phyloP scores from a whole-genome alignment of 2,797 vertebrate species.

The Lycodopsis pacificus region DNA sequence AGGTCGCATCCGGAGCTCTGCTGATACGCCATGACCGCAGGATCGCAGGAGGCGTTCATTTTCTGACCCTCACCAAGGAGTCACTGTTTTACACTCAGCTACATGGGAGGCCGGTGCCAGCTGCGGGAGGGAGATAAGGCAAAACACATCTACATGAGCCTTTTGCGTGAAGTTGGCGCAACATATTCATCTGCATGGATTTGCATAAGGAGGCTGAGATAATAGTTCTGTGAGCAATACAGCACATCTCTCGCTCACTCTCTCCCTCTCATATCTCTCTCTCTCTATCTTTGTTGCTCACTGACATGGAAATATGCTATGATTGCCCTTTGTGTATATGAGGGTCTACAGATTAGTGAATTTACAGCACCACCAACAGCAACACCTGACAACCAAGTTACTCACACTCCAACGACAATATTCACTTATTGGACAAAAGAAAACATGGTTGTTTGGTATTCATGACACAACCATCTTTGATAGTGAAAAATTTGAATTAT shows the following conservation, averaged over 20 bases:
- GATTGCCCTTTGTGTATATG: neutral
- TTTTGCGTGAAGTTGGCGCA: conserved; percentile 10
- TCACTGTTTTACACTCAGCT: conserved; percentile 44
- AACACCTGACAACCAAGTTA: conserved; percentile 17
- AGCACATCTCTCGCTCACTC: neutral
- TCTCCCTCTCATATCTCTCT: neutral
- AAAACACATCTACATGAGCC: conserved; percentile 10
- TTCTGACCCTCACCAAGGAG: conserved; percentile 55
- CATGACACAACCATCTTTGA: neutral
- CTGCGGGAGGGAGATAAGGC: conserved; percentile 11
- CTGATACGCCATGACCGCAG: conserved; percentile 49
- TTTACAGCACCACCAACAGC: neutral
- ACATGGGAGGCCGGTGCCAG: conserved; percentile 29
- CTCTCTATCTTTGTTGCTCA: conserved; percentile 20
- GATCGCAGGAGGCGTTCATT: conserved; percentile 63
- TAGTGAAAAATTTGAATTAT: neutral
- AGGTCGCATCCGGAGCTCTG: conserved; percentile 46
- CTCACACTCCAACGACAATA: neutral
- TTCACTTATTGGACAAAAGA: neutral
- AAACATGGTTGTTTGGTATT: neutral
- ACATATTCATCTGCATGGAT: conserved; percentile 37
- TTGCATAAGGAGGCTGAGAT: conserved; percentile 25
- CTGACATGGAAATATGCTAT: conserved; percentile 19
- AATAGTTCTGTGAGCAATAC: conserved; percentile 10
- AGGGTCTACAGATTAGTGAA: neutral